Conservation (phyloP, 2,888 invertebrate genomes). For the Sclerodermus sp. region DNA sequence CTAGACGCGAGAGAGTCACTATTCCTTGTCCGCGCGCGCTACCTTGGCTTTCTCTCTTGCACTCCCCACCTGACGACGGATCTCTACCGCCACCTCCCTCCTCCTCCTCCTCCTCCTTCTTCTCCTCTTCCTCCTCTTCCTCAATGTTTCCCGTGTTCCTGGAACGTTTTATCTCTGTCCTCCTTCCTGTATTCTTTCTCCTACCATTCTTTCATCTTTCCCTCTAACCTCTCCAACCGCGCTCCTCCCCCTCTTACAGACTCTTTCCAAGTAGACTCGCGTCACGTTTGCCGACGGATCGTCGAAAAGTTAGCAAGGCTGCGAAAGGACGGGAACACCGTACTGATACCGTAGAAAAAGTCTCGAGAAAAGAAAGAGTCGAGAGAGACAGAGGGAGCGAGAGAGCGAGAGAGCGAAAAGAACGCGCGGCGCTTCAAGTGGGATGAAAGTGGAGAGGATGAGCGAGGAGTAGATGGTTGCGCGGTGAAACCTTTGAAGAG, state of each 20-base stretch:
- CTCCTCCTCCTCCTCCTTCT: neutral
- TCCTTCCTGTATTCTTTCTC: neutral
- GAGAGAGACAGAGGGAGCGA: slow-evolving; percentile 15
- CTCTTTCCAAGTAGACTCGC: neutral
- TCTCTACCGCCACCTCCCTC: neutral
- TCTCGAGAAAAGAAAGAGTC: neutral
- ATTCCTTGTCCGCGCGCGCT: slow-evolving; percentile 9
- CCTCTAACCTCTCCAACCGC: neutral
- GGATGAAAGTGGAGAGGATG: slow-evolving; percentile 8
- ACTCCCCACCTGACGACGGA: slow-evolving; percentile 9
- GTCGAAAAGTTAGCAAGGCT: slow-evolving; percentile 16
- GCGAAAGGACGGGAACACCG: slow-evolving; percentile 6
- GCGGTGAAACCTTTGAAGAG: slow-evolving; percentile 31
- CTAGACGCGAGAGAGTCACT: too few species aligned
- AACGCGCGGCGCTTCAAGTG: neutral
- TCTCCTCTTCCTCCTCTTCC: neutral
- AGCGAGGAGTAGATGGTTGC: slow-evolving; percentile 31
- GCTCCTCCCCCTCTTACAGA: neutral
- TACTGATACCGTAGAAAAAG: slow-evolving; percentile 14
- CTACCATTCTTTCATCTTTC: neutral
- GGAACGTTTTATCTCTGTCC: too few species aligned
- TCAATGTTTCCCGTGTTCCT: too few species aligned
- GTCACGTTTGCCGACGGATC: neutral
- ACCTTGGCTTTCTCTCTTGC: slow-evolving; percentile 5
- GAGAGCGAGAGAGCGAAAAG: slow-evolving; percentile 21